Evolutionary conservation across 2,888 invertebrate species (phyloP).

Genomic region (Melinaea marsaeus): DNA sequence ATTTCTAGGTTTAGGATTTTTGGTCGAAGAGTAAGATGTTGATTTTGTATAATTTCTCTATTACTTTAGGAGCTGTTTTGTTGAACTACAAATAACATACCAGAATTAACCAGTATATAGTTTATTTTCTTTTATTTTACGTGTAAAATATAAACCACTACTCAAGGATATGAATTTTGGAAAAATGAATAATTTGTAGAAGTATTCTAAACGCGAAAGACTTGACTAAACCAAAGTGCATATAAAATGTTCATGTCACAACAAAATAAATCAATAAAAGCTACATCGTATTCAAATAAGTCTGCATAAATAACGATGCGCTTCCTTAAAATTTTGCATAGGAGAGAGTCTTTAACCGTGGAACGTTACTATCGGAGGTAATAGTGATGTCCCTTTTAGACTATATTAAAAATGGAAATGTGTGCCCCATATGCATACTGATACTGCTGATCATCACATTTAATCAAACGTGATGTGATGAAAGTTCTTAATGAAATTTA

Average conservation of each 20-base stretch:
- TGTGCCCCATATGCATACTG: background rate
- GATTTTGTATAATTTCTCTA: too few relatives aligned
- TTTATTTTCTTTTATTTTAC: too few relatives aligned
- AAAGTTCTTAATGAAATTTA: too few relatives aligned
- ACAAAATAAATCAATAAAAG: background rate
- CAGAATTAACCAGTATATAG: too few relatives aligned
- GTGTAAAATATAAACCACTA: too few relatives aligned
- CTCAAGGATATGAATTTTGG: too few relatives aligned
- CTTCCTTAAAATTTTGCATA: slow-evolving; percentile 1
- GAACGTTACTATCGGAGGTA: background rate
- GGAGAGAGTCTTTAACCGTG: background rate
- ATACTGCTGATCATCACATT: background rate
- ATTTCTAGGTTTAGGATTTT: too few relatives aligned
- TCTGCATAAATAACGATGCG: slow-evolving; percentile 3
- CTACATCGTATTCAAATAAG: slow-evolving; percentile 1
- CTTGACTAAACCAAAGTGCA: background rate
- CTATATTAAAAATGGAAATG: slow-evolving; percentile 1
- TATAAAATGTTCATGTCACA: background rate
- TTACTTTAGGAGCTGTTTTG: too few relatives aligned
- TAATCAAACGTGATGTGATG: too few relatives aligned
- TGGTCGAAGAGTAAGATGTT: too few relatives aligned
- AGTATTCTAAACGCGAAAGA: background rate
- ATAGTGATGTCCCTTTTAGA: background rate
- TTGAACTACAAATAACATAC: too few relatives aligned
- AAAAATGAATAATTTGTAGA: background rate